Conservation (phyloP, 1,140 invertebrate genomes). For the Drosophila persimilis region DNA sequence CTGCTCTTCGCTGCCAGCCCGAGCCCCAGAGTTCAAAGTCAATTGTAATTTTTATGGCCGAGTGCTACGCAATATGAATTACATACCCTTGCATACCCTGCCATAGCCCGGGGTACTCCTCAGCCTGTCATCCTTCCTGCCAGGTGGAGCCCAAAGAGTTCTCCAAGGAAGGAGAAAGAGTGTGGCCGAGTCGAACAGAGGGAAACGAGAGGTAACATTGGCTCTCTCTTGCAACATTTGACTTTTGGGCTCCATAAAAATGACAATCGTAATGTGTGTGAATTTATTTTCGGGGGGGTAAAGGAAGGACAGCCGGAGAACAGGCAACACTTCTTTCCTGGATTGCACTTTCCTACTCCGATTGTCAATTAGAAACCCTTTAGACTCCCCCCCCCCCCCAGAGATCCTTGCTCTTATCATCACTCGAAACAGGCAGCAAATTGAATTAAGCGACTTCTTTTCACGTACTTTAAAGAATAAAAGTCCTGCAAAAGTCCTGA, state of each 20-base stretch:
- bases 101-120: not conserved
- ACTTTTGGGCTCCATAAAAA: constrained; percentile 48
- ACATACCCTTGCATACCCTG: constrained; percentile 35
- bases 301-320: not conserved
- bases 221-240: constrained; percentile 13
- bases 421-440: constrained; percentile 44
- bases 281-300: constrained; percentile 42
- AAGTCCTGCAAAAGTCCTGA: constrained; percentile 35
- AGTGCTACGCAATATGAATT: constrained; percentile 70
- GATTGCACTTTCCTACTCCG: constrained; percentile 1
- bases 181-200: constrained; percentile 8
- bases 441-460: constrained; percentile 64
- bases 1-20: constrained; percentile 45
- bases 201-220: not conserved
- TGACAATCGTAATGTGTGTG: constrained; percentile 31
- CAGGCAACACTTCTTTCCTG: not conserved
- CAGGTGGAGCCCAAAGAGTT: constrained; percentile 7
- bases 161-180: constrained; percentile 4
- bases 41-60: constrained; percentile 77
- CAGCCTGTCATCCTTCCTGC: not conserved
- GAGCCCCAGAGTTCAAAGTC: constrained; percentile 65
- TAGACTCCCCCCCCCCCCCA: constrained; percentile 1
- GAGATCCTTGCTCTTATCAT: constrained; percentile 19
- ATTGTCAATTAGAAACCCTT: constrained; percentile 42
- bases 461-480: constrained; percentile 46